phyloP scores from a whole-genome alignment of 1,140 invertebrate genomes.

The Dermatophagoides farinae region DNA sequence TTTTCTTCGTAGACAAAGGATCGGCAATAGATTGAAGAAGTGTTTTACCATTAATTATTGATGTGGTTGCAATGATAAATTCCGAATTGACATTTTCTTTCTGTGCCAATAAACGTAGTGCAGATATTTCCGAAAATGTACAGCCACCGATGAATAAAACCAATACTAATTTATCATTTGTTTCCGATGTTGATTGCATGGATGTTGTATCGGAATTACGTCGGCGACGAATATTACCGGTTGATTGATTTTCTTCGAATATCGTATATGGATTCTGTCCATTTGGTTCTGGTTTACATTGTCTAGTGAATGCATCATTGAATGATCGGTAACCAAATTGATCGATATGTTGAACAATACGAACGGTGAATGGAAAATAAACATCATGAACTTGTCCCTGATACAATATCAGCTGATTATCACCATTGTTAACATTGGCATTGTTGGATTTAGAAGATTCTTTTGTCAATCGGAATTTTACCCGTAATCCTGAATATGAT shows the following conservation, averaged over 20 bases:
- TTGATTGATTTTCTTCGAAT: conserved; percentile 33
- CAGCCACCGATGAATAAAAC: conserved; percentile 91
- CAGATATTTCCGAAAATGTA: conserved; percentile 83
- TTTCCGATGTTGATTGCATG: conserved; percentile 10
- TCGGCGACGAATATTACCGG: conserved; percentile 23
- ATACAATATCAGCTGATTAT: conserved; percentile 54
- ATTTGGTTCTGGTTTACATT: conserved; percentile 26
- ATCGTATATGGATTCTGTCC: conserved; percentile 16
- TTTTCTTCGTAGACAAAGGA: no score
- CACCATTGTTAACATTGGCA: not conserved
- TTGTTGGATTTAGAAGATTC: not conserved
- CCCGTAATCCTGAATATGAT: conserved; percentile 13
- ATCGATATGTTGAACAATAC: conserved; percentile 62
- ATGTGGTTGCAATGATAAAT: conserved; percentile 77
- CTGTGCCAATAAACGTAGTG: conserved; percentile 68
- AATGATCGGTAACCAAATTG: conserved; percentile 58
- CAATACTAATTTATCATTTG: conserved; percentile 44
- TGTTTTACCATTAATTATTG: conserved; percentile 69
- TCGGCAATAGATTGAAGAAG: conserved; percentile 46
- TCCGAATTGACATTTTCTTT: conserved; percentile 80
- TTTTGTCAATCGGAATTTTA: conserved; percentile 13
- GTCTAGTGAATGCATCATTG: conserved; percentile 37
- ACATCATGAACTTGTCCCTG: conserved; percentile 65
- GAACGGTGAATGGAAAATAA: conserved; percentile 77
- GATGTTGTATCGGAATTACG: conserved; percentile 14